Conservation (phyloP, 1,140 invertebrate species). For the Euborellia annulipes region DNA sequence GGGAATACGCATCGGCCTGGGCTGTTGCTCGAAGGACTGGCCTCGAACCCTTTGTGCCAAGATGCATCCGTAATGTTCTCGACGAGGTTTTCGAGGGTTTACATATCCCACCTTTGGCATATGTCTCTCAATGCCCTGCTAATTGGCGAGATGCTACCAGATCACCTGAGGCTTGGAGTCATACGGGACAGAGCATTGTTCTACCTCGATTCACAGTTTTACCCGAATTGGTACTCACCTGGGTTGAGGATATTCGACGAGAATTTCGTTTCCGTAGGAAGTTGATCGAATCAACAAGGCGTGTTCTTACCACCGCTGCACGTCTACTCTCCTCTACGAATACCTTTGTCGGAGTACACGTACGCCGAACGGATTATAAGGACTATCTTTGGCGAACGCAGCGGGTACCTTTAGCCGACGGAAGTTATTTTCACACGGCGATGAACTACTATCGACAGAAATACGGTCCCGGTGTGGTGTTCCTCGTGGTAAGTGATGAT, state of each 20-base stretch:
- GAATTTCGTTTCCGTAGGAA: conserved; percentile 37
- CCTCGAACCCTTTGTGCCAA: conserved; percentile 37
- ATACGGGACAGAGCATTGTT: conserved; percentile 39
- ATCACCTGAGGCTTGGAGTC: conserved; percentile 37
- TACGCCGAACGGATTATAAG: conserved; percentile 41
- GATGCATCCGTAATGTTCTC: conserved; percentile 36
- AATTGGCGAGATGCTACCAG: conserved; percentile 31
- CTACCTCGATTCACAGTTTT: conserved; percentile 36
- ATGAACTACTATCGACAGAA: conserved; percentile 38
- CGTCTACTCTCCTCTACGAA: conserved; percentile 21
- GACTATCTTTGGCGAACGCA: conserved; percentile 36
- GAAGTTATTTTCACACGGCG: conserved; percentile 35
- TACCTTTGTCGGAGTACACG: conserved; percentile 39
- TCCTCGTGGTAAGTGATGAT: conserved; percentile 44
- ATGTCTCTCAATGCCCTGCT: conserved; percentile 36
- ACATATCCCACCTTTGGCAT: conserved; percentile 37
- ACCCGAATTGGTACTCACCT: conserved; percentile 36
- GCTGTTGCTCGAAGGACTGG: conserved; percentile 36
- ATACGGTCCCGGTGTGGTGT: conserved; percentile 32
- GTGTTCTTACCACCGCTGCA: conserved; percentile 21
- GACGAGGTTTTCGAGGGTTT: conserved; percentile 36
- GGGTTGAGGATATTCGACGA: conserved; percentile 36
- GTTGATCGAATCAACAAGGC: conserved; percentile 29
- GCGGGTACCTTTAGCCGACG: conserved; percentile 30
- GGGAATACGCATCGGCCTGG: conserved; percentile 45